Conservation (phyloP, 2,888 invertebrate species). For the Trissoscelio sp. region DNA sequence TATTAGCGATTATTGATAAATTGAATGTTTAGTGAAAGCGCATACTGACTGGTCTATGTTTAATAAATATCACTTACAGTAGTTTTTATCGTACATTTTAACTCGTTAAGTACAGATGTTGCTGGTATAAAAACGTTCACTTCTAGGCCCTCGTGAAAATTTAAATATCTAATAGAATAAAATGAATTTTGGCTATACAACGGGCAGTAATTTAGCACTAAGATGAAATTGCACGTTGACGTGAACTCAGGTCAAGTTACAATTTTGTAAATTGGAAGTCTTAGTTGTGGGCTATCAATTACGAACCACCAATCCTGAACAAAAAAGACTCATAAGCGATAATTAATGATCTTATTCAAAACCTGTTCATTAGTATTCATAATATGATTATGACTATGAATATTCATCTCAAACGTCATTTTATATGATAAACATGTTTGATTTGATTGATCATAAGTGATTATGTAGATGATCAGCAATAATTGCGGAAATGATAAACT, state of each 20-base stretch:
- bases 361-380: constrained; percentile 47
- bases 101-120: constrained; percentile 24
- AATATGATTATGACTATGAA: constrained; percentile 47
- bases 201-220: background rate
- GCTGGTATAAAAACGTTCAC: background rate
- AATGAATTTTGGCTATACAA: constrained; percentile 2
- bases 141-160: constrained; percentile 10
- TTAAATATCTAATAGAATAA: constrained; percentile 28
- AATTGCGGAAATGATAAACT: constrained; percentile 23
- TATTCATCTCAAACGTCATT: constrained; percentile 45
- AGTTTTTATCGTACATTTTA: constrained; percentile 8
- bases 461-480: constrained; percentile 36
- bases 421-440: constrained; percentile 46
- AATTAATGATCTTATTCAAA: constrained; percentile 51
- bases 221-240: constrained; percentile 14
- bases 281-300: constrained; percentile 28
- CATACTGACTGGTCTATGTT: background rate
- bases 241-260: background rate
- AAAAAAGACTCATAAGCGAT: constrained; percentile 53
- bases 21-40: background rate
- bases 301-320: constrained; percentile 17
- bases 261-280: constrained; percentile 24
- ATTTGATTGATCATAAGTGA: constrained; percentile 52
- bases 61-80: background rate
- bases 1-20: constrained; percentile 11